These are phyloP conservation scores for Drymodes brunneopygia DNA, from an alignment of 2,113 vertebrate species.

Conservation along the genomic window DNA sequence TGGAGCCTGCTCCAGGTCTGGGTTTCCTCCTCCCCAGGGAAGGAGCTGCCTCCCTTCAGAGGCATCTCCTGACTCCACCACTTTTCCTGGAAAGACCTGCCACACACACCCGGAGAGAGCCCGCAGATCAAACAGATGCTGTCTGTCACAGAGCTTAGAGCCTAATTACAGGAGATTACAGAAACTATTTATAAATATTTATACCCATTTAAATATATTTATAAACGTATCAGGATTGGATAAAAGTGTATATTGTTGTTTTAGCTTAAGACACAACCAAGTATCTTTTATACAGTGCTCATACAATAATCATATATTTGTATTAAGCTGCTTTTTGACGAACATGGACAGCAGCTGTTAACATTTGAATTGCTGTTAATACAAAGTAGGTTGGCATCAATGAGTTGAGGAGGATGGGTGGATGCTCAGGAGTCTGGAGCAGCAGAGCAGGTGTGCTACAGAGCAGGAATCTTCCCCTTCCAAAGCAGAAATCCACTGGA, in stretches of 20 bases:
- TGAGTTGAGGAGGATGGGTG: neutral
- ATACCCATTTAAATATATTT: slow-evolving; percentile 66
- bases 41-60: neutral
- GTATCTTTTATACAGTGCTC: slow-evolving; percentile 31
- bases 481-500: neutral
- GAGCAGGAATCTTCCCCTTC: neutral
- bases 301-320: slow-evolving; percentile 34
- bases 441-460: neutral
- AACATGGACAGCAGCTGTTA: slow-evolving; percentile 45
- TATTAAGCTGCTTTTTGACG: slow-evolving; percentile 42
- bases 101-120: neutral
- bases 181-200: slow-evolving; percentile 69
- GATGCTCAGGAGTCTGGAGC: neutral
- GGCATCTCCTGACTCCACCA: neutral
- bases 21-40: neutral
- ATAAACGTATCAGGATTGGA: slow-evolving; percentile 63
- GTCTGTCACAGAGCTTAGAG: slow-evolving; percentile 62
- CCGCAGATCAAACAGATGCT: slow-evolving; percentile 58
- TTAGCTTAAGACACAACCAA: slow-evolving; percentile 45
- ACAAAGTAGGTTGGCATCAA: slow-evolving; percentile 24
- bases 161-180: slow-evolving; percentile 66
- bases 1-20: neutral
- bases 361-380: slow-evolving; percentile 27
- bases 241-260: slow-evolving; percentile 60
- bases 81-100: neutral